phyloP scores from a whole-genome alignment of 2,888 invertebrate species.

The Xestoiulus laeticollis region DNA sequence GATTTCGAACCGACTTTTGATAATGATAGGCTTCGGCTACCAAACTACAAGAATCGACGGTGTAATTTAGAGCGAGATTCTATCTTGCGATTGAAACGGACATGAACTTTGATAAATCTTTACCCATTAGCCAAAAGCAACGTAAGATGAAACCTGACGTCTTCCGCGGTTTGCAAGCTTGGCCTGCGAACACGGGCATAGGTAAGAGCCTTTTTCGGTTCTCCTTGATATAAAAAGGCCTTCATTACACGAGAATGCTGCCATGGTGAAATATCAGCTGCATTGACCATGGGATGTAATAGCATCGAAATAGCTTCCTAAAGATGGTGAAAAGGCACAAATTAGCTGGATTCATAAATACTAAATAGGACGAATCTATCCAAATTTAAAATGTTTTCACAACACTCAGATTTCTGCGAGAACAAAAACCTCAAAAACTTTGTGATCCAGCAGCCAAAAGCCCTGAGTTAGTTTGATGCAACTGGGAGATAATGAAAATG shows the following conservation, averaged over 20 bases:
- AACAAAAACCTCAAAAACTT: slow-evolving; percentile 75
- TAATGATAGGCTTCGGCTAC: slow-evolving; percentile 75
- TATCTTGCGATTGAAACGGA: neutral
- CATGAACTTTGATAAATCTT: slow-evolving; percentile 53
- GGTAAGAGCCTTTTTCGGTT: slow-evolving; percentile 75
- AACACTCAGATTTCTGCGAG: neutral
- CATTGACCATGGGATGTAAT: slow-evolving; percentile 71
- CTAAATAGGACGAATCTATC: neutral
- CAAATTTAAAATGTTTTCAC: neutral
- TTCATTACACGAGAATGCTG: slow-evolving; percentile 77
- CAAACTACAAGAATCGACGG: slow-evolving; percentile 62
- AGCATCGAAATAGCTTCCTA: slow-evolving; percentile 75
- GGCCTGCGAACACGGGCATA: slow-evolving; percentile 74
- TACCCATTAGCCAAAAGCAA: slow-evolving; percentile 72
- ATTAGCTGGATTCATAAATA: slow-evolving; percentile 14
- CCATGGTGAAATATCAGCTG: slow-evolving; percentile 74
- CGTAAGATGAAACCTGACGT: slow-evolving; percentile 68
- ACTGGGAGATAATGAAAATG: slow-evolving; percentile 79
- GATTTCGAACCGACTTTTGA: slow-evolving; percentile 69
- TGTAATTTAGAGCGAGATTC: neutral
- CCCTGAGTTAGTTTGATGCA: slow-evolving; percentile 82
- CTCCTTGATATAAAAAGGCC: slow-evolving; percentile 73
- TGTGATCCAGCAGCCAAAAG: slow-evolving; percentile 89
- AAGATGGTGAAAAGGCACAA: slow-evolving; percentile 60
- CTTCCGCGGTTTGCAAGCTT: slow-evolving; percentile 68